Percentiles rank a stretch among this genome's conserved stretches.
These are phyloP conservation scores for Malurus splendens DNA, from an alignment of 2,797 vertebrate species.

Conservation along the genomic window DNA sequence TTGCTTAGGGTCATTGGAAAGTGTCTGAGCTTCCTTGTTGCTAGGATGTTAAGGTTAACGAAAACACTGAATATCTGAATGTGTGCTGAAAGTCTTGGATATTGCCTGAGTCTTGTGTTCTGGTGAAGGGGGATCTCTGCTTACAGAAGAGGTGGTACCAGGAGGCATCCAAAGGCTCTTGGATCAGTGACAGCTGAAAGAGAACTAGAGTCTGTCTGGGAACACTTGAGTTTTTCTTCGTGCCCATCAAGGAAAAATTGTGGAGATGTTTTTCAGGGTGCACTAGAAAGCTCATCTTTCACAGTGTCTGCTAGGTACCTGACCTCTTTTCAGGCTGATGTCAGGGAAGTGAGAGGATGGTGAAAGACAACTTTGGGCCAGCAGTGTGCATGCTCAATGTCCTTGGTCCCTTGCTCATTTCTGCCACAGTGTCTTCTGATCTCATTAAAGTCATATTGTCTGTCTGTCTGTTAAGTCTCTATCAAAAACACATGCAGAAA, in stretches of 20 bases:
- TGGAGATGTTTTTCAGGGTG: not conserved
- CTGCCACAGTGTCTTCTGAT: not conserved
- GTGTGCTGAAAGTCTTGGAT: not conserved
- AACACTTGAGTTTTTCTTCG: not conserved
- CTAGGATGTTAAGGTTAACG: not conserved
- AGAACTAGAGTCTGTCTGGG: not conserved
- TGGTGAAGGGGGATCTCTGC: not conserved
- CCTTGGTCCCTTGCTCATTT: not conserved
- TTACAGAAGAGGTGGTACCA: not conserved
- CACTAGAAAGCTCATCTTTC: rapidly evolving
- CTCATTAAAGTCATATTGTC: not conserved
- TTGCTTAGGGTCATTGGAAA: not conserved
- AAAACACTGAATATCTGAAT: not conserved
- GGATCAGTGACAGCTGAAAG: not conserved
- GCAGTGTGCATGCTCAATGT: not conserved
- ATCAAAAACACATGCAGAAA: not conserved
- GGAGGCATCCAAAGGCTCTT: not conserved
- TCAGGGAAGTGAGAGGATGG: not conserved
- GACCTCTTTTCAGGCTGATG: not conserved
- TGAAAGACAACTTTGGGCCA: not conserved
- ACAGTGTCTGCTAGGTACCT: not conserved
- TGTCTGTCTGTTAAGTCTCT: not conserved
- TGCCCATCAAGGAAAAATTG: not conserved
- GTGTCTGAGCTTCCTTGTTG: not conserved
- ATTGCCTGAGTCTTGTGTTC: not conserved